Evolutionary conservation across 1,140 invertebrate genomes (phyloP).

Genomic region (Aethina tumida): DNA sequence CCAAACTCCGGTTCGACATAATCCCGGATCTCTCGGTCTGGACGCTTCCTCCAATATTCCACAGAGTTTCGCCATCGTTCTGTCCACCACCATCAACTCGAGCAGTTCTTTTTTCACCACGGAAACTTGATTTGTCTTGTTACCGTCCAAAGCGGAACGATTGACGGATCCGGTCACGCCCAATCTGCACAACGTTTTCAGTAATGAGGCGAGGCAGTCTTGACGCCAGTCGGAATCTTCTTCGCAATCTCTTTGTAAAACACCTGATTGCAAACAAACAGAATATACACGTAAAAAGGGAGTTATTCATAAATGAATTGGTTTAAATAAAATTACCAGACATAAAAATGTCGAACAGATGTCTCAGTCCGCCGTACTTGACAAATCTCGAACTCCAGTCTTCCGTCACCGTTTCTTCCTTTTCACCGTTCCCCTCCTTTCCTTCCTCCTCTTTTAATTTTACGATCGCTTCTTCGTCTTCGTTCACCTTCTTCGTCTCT

Average conservation of each 20-base stretch:
- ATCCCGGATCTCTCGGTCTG: conserved; percentile 62
- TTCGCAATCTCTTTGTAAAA: conserved; percentile 53
- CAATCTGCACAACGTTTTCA: conserved; percentile 76
- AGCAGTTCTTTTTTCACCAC: conserved; percentile 46
- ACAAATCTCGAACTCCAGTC: conserved; percentile 72
- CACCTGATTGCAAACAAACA: conserved; percentile 37
- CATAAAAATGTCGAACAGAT: conserved; percentile 88
- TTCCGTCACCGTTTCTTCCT: too few species aligned
- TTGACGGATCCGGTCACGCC: conserved; percentile 49
- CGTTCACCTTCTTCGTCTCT: conserved; percentile 18
- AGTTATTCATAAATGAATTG: not conserved
- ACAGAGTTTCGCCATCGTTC: conserved; percentile 71
- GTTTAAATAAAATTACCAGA: conserved; percentile 47
- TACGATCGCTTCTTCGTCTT: conserved; percentile 17
- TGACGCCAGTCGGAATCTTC: conserved; percentile 86
- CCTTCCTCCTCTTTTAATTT: too few species aligned
- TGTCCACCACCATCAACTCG: conserved; percentile 71
- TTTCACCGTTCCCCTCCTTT: too few species aligned
- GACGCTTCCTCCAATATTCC: conserved; percentile 81
- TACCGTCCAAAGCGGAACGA: too few species aligned
- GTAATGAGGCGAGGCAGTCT: conserved; percentile 78
- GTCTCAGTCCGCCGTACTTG: conserved; percentile 72
- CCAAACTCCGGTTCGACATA: conserved; percentile 81
- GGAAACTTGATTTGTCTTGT: conserved; percentile 32
- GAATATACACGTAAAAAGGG: conserved; percentile 4